Percentiles rank a stretch among this genome's conserved stretches.
phyloP scores from a whole-genome alignment of 2,113 vertebrate genomes.

The Campylomormyrus numenius region DNA sequence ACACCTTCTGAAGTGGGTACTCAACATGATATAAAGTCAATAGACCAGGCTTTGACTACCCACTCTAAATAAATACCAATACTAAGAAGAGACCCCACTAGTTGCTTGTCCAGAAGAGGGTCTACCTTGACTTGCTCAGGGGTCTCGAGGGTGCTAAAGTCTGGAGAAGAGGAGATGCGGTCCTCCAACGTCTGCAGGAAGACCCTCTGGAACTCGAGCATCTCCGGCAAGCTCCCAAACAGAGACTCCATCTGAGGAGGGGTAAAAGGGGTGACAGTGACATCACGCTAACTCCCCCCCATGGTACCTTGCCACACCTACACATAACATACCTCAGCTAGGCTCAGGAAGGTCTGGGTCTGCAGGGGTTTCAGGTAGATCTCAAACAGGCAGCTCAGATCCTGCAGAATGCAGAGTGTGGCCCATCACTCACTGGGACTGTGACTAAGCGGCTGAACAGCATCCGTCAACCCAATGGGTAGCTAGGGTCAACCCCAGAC shows the following conservation, averaged over 20 bases:
- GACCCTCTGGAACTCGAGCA: constrained; percentile 81
- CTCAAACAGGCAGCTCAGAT: constrained; percentile 80
- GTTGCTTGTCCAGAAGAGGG: neutral
- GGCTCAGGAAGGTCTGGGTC: constrained; percentile 80
- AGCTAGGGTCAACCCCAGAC: neutral
- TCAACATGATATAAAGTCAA: neutral
- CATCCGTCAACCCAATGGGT: neutral
- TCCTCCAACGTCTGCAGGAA: constrained; percentile 81
- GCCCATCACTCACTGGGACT: neutral
- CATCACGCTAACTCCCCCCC: neutral
- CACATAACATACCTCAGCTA: constrained; percentile 72
- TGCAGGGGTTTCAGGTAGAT: constrained; percentile 89
- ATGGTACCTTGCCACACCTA: neutral
- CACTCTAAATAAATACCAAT: neutral
- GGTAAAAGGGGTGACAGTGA: neutral
- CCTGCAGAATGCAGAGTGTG: constrained; percentile 53
- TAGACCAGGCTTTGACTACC: neutral
- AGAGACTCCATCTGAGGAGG: constrained; percentile 73
- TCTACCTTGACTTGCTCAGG: constrained; percentile 72
- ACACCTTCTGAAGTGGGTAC: neutral
- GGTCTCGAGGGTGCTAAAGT: constrained; percentile 67
- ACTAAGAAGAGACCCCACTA: neutral
- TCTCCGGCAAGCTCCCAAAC: constrained; percentile 79
- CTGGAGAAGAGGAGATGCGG: constrained; percentile 67
- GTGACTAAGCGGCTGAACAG: neutral